Percentiles rank a stretch among this genome's conserved stretches.
Evolutionary conservation across 2,113 vertebrate genomes (phyloP).

Genomic region (Chloroceryle aenea): DNA sequence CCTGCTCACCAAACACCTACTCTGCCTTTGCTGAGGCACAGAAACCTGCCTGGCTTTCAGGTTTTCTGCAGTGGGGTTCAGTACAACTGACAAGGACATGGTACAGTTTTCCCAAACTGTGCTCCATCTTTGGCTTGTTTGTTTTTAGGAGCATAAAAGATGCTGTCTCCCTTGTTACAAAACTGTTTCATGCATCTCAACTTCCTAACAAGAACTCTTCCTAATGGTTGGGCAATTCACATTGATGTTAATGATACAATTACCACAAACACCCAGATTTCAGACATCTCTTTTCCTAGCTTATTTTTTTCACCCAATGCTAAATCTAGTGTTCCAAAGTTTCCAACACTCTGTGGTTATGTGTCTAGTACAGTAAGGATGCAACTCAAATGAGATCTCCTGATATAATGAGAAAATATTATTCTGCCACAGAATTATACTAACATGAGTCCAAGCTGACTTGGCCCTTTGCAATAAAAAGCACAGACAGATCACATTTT

Average conservation of each 20-base stretch:
- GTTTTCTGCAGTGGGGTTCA: neutral
- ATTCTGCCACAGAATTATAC: neutral
- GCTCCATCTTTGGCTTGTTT: neutral
- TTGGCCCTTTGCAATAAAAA: neutral
- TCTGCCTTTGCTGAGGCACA: neutral
- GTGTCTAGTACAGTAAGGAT: neutral
- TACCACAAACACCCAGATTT: neutral
- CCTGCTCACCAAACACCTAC: neutral
- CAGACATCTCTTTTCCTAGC: neutral
- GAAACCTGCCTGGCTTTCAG: neutral
- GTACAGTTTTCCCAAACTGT: neutral
- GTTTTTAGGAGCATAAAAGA: neutral
- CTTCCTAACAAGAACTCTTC: neutral
- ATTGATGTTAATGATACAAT: neutral
- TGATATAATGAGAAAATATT: rapidly evolving
- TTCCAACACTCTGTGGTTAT: neutral
- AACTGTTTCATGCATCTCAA: neutral
- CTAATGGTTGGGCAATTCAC: neutral
- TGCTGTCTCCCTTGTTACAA: neutral
- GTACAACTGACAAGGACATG: neutral
- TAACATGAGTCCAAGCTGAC: neutral
- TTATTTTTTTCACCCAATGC: neutral
- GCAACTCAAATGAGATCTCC: neutral
- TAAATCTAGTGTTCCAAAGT: neutral
- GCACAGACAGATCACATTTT: neutral